Base-by-base conservation (phyloP, 2,888 invertebrate species). In the Amphimallon solstitiale region DNA sequence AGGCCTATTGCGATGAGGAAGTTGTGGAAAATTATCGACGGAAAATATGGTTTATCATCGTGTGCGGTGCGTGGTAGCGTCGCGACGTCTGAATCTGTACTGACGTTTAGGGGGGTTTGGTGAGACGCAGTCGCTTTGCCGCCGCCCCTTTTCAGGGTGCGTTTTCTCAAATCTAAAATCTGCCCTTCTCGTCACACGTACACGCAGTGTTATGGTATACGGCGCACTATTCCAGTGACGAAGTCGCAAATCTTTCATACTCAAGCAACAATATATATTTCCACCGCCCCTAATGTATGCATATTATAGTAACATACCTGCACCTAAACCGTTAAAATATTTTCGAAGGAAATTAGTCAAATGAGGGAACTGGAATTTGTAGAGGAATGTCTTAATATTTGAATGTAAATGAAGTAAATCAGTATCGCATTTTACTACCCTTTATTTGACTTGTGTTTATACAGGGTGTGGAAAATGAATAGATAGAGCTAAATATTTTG, bases 31-130 rank as follows among this genome's bases (percentile, higher is more conserved):
- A 29, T 40, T 15, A 46, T 38, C 54, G 60, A 59, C 60, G 51
- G 56, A 38, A 4, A 6, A 17, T 19, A 0, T 6, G 17, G 15
- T 5, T n/a, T 34, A 3, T 5, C 2, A 6, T n/a, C 7, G 19
- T 17, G 38, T 38, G 52, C 7, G 15, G 43, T 43, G 34, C 65
- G 56, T 70, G 64, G 66, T 66, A 65, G 63, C 71, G 66, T 66
- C 68, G 66, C 68, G 67, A 70, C 68, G 70, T 65, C 67, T 64
- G 65, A 67, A 63, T 66, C 65, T 61, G 68, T 63, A 71, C 70
- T 71, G 71, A 63, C 66, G 69, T 68, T 62, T 52, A 59, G 54
- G 61, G 63, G 66, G 65, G 67, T 48, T 40, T 23, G 17, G 51
- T 40, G 65, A 15, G 62, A 71, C 69, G 68, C 66, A 68, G 69